Conservation (phyloP, 2,888 invertebrate genomes). For the Tetragonisca angustula region DNA sequence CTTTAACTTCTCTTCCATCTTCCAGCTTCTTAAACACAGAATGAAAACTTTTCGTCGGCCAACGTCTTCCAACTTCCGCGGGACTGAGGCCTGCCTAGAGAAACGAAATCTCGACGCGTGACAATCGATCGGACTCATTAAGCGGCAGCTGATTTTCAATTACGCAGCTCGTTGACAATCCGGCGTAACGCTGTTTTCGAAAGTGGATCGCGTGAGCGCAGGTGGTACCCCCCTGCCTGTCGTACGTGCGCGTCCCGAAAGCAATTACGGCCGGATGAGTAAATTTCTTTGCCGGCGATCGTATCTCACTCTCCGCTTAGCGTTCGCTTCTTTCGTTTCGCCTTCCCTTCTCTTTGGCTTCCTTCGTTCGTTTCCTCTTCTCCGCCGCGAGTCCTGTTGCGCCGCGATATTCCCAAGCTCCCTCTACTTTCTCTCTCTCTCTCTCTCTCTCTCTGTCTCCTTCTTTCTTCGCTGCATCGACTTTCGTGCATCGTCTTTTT, state of each 20-base stretch:
- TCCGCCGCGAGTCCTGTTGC: conserved; percentile 21
- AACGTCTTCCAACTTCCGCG: too few species aligned
- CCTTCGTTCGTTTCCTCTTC: conserved; percentile 23
- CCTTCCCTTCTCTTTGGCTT: conserved; percentile 38
- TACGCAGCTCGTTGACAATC: conserved; percentile 51
- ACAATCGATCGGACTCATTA: conserved; percentile 41
- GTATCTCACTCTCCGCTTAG: conserved; percentile 59
- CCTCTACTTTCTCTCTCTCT: neutral
- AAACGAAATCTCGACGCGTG: neutral
- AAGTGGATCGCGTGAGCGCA: conserved; percentile 63
- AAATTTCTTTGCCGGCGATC: conserved; percentile 58
- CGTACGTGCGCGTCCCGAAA: conserved; percentile 62
- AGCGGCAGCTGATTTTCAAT: conserved; percentile 44
- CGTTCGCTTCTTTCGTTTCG: conserved; percentile 41
- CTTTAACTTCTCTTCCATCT: too few species aligned
- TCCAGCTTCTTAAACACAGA: too few species aligned
- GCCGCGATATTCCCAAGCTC: conserved; percentile 17
- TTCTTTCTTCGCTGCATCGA: neutral
- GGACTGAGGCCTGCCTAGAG: too few species aligned
- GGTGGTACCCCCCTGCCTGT: conserved; percentile 57
- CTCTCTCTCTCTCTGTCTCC: too few species aligned
- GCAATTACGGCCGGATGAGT: conserved; percentile 62
- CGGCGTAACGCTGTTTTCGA: conserved; percentile 44
- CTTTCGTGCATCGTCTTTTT: conserved; percentile 51
- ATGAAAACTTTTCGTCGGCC: too few species aligned